A percentile compares a stretch with the other conserved stretches of the same genome.
Evolutionary conservation across 2,113 vertebrate genomes (phyloP).

Genomic region (Caranx ignobilis): DNA sequence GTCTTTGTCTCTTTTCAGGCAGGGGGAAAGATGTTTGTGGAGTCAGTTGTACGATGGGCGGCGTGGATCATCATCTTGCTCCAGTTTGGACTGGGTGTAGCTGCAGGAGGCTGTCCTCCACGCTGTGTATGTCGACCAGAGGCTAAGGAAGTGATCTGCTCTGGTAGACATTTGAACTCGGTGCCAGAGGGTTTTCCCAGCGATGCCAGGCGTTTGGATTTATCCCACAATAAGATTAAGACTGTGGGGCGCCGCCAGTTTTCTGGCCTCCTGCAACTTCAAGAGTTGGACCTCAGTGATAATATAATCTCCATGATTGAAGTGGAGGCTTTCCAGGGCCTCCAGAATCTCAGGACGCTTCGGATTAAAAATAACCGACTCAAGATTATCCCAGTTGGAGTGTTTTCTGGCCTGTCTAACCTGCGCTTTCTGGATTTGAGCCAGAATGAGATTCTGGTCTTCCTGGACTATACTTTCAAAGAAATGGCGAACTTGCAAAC

Average conservation of each 20-base stretch:
- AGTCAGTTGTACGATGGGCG: constrained; percentile 77
- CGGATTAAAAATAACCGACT: constrained; percentile 87
- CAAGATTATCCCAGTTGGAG: constrained; percentile 88
- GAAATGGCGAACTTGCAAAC: constrained; percentile 84
- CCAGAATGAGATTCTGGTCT: constrained; percentile 91
- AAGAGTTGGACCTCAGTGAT: constrained; percentile 89
- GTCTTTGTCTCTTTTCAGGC: constrained; percentile 66
- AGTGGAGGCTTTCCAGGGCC: constrained; percentile 88
- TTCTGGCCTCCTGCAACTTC: constrained; percentile 84
- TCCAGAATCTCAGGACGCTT: constrained; percentile 83
- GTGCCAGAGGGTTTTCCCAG: constrained; percentile 85
- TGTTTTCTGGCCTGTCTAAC: constrained; percentile 86
- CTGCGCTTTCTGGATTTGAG: constrained; percentile 88
- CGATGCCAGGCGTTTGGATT: constrained; percentile 85
- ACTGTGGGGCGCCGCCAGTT: constrained; percentile 87
- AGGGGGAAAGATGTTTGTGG: constrained; percentile 83
- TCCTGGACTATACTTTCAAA: constrained; percentile 90
- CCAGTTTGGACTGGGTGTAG: constrained; percentile 68
- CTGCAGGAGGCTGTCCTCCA: constrained; percentile 83
- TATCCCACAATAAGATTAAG: constrained; percentile 89
- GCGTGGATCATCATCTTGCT: constrained; percentile 78
- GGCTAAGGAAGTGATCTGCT: constrained; percentile 86
- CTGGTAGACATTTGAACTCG: constrained; percentile 82
- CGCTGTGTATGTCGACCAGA: constrained; percentile 85
- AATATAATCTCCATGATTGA: constrained; percentile 91